These are phyloP conservation scores for Myopa tessellatipennis DNA, from an alignment of 2,888 invertebrate species.

Conservation along the genomic window DNA sequence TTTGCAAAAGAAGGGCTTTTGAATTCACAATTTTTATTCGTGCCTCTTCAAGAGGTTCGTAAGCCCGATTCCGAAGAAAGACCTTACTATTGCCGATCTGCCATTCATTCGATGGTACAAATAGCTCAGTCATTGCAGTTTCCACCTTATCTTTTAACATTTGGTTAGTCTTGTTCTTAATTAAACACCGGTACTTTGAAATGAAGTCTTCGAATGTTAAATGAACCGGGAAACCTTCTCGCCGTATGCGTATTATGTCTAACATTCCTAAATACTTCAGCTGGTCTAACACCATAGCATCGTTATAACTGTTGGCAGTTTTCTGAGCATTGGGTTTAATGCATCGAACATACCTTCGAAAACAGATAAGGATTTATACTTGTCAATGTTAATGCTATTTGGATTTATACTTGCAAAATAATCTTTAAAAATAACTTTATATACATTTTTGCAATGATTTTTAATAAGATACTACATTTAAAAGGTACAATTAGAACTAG, in stretches of 20 bases:
- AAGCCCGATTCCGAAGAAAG: constrained; percentile 82
- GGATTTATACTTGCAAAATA: too few relatives aligned
- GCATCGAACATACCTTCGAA: constrained; percentile 85
- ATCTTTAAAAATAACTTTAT: too few relatives aligned
- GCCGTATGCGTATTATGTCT: constrained; percentile 90
- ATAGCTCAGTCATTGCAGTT: constrained; percentile 73
- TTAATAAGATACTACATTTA: too few relatives aligned
- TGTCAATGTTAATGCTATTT: too few relatives aligned
- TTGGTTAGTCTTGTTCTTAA: constrained; percentile 56
- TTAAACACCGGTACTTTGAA: constrained; percentile 80
- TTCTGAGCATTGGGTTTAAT: constrained; percentile 92
- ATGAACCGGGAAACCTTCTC: constrained; percentile 91
- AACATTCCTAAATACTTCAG: constrained; percentile 91
- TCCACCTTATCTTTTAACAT: constrained; percentile 57
- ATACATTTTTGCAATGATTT: too few relatives aligned
- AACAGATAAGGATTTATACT: neutral
- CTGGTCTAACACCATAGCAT: constrained; percentile 85
- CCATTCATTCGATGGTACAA: constrained; percentile 83
- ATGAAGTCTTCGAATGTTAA: constrained; percentile 82
- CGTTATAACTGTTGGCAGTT: constrained; percentile 81
- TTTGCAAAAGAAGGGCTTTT: constrained; percentile 82
- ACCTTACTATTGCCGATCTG: constrained; percentile 89
- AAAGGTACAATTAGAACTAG: too few relatives aligned
- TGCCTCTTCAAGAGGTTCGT: constrained; percentile 85
- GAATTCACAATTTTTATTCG: constrained; percentile 77